Percentiles rank a stretch among this genome's conserved stretches.
phyloP scores from a whole-genome alignment of 2,797 vertebrate genomes.

The Menidia menidia region DNA sequence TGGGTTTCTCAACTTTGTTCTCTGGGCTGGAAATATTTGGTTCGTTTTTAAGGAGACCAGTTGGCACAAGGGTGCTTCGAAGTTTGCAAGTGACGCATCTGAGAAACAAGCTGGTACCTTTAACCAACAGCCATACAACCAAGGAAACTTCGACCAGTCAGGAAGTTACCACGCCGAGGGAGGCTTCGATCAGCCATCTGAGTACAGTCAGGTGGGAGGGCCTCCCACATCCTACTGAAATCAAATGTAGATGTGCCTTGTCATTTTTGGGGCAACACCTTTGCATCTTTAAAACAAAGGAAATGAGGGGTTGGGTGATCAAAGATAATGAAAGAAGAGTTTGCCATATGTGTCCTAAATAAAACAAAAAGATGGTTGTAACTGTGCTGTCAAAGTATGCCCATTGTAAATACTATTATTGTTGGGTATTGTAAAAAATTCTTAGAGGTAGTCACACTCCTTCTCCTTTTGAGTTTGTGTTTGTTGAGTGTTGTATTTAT shows the following conservation, averaged over 20 bases:
- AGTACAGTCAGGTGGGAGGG: constrained; percentile 89
- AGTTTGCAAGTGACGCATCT: constrained; percentile 81
- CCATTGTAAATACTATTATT: constrained; percentile 50
- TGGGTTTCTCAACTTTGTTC: constrained; percentile 97
- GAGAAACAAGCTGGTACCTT: constrained; percentile 90
- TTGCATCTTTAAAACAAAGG: constrained; percentile 63
- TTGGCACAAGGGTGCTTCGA: constrained; percentile 92
- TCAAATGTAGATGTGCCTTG: constrained; percentile 85
- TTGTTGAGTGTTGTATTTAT: constrained; percentile 83
- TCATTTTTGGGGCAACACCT: constrained; percentile 15
- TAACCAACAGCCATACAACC: constrained; percentile 84
- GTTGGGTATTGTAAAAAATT: constrained; percentile 79
- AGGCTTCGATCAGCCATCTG: constrained; percentile 81
- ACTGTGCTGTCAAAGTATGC: constrained; percentile 29
- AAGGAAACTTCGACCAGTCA: constrained; percentile 88
- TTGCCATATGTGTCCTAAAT: constrained; percentile 43
- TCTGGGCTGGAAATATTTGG: constrained; percentile 99
- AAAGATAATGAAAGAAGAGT: constrained; percentile 21
- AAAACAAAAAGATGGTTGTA: constrained; percentile 9
- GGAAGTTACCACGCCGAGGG: constrained; percentile 86
- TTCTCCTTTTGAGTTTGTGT: constrained; percentile 69
- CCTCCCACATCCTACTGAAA: constrained; percentile 89
- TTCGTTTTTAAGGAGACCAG: constrained; percentile 98
- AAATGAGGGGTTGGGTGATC: constrained; percentile 48
- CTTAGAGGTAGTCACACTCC: constrained; percentile 75